Evolutionary conservation across 2,888 invertebrate genomes (phyloP), one percentile per base, ranked within the genome.

Genomic region (Linnaemya tessellans): DNA sequence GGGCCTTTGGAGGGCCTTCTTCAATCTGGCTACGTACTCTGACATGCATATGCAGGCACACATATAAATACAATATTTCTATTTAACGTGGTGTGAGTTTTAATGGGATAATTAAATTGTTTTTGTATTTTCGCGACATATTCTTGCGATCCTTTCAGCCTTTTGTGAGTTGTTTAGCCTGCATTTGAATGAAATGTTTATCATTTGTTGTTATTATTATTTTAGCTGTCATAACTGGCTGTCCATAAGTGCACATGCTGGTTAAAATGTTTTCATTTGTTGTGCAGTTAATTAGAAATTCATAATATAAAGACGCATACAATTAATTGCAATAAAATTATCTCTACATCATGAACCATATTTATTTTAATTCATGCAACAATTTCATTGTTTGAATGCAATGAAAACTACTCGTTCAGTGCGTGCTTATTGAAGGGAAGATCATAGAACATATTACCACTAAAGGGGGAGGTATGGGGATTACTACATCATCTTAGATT

Each of bases 211-310:
- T 80, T 71, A 46, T 58, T 84, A 80, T 80, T 84, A 67, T 80
- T 84, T 77, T 84, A 80, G 80, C 84, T 84, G 84, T 67, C 60
- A 25, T 15, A 75, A 75, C 80, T 84, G 70, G 58, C 70, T 75
- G 30, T 58, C 58, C 74, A 75, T 70, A 74, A 49, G 67, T n/a
- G 15, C 20, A 46, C 79, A 79, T 30, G 35, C 35, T 56, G 70
- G 4, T 51, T 22, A 30, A 51, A 3, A 64, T 64, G 54, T 22
- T 43, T n/a, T 56, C 41, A 13, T 18, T 60, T 75, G 54, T 65
- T 11, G 13, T 20, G 65, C 22, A 60, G 25, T 73, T 60, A 43
- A 60, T 73, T 51, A 13, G 13, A 46, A 58, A 30, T 70, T 49
- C 35, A 49, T 62, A 41, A 62, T 51, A 70, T 60, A 78, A 78